Base-by-base conservation (phyloP, 2,888 invertebrate species). In the Dryobota labecula region DNA sequence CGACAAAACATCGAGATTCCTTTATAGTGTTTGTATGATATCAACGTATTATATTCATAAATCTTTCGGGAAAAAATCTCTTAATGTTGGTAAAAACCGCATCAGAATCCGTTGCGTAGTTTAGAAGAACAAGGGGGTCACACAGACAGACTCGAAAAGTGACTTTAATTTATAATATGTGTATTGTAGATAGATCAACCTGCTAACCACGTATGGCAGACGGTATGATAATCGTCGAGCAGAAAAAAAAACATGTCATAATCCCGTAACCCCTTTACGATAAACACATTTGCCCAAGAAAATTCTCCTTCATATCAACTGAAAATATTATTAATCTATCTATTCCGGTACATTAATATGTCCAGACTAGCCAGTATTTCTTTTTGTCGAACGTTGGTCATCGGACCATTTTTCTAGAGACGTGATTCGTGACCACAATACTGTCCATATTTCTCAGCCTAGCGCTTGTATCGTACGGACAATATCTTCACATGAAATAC, bases 341-440 rank as follows among this genome's bases (percentile, higher is more conserved):
- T 78, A 36, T 70, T 51, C 36, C 24, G 20, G 20, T 45, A 57
- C 56, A 49, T 49, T 76, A 63, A 67, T 64, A 61, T 27, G 36
- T 66, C n/a, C 58, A 15, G 15, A 38, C 36, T 47, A 27, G 8
- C 24, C 2, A 54, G 54, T 61, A 58, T 76, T 64, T 43, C 30
- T 70, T 64, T 58, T 58, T 51, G 60, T 61, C 47, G 54, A 61
- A 61, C 20, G 20, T 33, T 53, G 78, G 56, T 77, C 82, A 62
- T 49, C 41, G 78, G 13, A n/a, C 61, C 82, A 78, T 70, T 73
- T 74, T 54, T 69, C 74, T 38, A 51, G 45, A 11, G 27, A 79
- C 79, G 68, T 79, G 83, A 83, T 73, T 73, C 47, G 79, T 36
- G 24, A 61, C 51, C 73, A 45, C 49, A 82, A 77, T 62, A 38